Evolutionary conservation across 2,113 vertebrate genomes (phyloP).

Genomic region (Theristicus caerulescens): DNA sequence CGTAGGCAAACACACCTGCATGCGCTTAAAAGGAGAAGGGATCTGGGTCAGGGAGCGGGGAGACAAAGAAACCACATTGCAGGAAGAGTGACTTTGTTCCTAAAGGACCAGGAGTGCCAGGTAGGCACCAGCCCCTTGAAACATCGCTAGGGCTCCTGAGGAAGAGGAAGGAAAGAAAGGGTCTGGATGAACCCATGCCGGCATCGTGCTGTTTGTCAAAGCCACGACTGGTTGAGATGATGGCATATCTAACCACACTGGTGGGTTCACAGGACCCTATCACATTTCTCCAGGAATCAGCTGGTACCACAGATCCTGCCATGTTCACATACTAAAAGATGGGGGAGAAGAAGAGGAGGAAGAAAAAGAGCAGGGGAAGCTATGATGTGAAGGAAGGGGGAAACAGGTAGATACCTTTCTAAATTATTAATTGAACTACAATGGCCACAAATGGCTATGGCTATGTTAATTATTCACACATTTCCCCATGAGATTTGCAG

Average conservation of each 20-base stretch:
- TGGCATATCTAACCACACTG: not conserved
- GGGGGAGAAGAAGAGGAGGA: not conserved
- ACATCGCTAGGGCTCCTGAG: not conserved
- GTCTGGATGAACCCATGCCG: rapidly evolving
- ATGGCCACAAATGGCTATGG: not conserved
- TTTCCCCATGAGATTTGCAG: not conserved
- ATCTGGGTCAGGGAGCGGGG: not conserved
- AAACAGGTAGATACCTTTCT: not conserved
- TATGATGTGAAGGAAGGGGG: not conserved
- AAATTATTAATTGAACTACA: not conserved
- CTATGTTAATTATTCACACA: not conserved
- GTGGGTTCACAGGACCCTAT: not conserved
- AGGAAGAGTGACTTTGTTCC: not conserved
- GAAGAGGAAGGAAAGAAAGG: not conserved
- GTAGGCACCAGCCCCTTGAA: not conserved
- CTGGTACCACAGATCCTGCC: not conserved
- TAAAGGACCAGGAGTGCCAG: not conserved
- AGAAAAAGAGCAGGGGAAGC: not conserved
- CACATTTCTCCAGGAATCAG: not conserved
- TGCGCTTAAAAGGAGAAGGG: not conserved
- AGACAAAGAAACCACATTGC: not conserved
- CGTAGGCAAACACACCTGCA: not conserved
- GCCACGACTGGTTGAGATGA: not conserved
- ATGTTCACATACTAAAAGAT: not conserved
- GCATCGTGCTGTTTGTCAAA: not conserved